Percentiles rank a stretch among this genome's conserved stretches.
phyloP scores from a whole-genome alignment of 2,113 vertebrate genomes.

The Melanocharis versteri region DNA sequence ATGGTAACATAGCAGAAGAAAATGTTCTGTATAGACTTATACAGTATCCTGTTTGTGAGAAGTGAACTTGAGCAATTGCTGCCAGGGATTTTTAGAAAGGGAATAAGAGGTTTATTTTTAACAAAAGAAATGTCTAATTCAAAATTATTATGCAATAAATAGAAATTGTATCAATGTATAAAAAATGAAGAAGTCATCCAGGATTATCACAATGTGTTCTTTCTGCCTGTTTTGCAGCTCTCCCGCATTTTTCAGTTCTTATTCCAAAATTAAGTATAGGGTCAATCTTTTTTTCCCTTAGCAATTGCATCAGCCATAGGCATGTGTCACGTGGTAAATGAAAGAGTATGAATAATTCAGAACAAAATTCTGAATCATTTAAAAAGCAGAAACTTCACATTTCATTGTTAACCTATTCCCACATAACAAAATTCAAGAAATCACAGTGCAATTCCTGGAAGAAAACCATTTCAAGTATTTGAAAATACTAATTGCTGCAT shows the following conservation, averaged over 20 bases:
- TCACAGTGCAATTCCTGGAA: neutral
- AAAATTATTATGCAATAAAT: neutral
- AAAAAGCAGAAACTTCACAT: neutral
- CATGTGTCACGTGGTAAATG: neutral
- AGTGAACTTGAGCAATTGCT: neutral
- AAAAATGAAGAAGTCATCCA: neutral
- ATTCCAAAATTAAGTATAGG: neutral
- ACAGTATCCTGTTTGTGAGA: neutral
- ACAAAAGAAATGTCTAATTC: neutral
- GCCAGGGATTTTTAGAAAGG: neutral
- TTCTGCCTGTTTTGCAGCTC: neutral
- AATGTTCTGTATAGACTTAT: neutral
- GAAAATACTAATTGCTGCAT: neutral
- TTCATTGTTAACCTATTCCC: neutral
- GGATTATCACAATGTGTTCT: neutral
- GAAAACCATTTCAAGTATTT: neutral
- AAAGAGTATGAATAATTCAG: slow-evolving; percentile 26
- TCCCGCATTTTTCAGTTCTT: neutral
- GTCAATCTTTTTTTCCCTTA: neutral
- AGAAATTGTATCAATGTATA: neutral
- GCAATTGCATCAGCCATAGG: slow-evolving; percentile 61
- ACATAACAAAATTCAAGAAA: neutral
- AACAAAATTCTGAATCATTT: neutral
- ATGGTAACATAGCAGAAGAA: neutral
- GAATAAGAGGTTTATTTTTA: neutral